phyloP scores from a whole-genome alignment of 2,888 invertebrate species.

The Nebria brevicollis region DNA sequence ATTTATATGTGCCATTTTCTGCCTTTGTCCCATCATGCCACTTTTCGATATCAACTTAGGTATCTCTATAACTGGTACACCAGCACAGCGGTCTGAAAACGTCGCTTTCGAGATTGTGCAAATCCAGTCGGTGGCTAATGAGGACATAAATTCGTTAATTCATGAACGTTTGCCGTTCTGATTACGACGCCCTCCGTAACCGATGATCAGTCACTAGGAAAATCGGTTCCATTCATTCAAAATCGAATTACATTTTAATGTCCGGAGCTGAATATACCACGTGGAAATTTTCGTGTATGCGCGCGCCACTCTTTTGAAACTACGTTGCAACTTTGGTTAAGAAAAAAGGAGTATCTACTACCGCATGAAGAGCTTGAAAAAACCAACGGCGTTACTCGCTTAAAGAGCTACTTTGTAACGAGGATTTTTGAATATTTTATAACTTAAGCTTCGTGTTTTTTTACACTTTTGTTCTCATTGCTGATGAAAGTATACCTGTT shows the following conservation, averaged over 20 bases:
- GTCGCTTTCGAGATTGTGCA: neutral
- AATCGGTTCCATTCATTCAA: slow-evolving; percentile 50
- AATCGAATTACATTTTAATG: slow-evolving; percentile 48
- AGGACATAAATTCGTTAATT: slow-evolving; percentile 54
- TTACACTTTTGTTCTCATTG: slow-evolving; percentile 15
- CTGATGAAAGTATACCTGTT: slow-evolving; percentile 27
- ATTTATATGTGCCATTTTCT: neutral
- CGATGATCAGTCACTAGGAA: slow-evolving; percentile 52
- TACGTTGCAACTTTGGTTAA: neutral
- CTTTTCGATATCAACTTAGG: neutral
- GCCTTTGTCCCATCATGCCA: neutral
- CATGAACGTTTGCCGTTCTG: slow-evolving; percentile 51
- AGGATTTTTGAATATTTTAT: slow-evolving; percentile 41
- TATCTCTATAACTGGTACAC: neutral
- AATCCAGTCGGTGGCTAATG: slow-evolving; percentile 51
- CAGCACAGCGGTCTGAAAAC: neutral
- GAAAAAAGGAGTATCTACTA: neutral
- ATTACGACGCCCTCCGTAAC: slow-evolving; percentile 15
- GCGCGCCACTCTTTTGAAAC: neutral
- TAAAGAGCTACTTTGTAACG: neutral
- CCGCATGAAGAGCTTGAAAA: neutral
- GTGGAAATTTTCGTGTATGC: slow-evolving; percentile 7
- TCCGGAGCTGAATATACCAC: slow-evolving; percentile 6
- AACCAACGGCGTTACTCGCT: neutral
- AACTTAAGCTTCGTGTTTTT: slow-evolving; percentile 24